Conservation (phyloP, 2,888 invertebrate species). For the Drosophila incognita region DNA sequence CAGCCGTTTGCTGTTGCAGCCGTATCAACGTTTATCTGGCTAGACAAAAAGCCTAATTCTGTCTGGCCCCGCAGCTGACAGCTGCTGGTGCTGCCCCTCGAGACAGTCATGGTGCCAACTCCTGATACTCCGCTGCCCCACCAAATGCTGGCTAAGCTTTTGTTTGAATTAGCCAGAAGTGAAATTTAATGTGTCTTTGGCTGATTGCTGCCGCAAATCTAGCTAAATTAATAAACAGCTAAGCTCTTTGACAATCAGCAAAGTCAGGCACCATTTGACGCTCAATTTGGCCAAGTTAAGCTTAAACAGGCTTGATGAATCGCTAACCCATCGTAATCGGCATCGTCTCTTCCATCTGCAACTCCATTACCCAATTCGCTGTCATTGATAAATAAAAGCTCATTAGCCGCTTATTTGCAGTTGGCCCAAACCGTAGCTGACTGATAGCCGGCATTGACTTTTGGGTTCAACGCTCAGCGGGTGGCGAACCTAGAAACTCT, state of each 20-base stretch:
- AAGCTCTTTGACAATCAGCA: slow-evolving; percentile 53
- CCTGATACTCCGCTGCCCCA: neutral
- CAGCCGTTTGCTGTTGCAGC: slow-evolving; percentile 50
- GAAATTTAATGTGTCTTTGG: slow-evolving; percentile 66
- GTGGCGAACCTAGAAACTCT: slow-evolving; percentile 24
- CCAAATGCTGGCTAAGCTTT: slow-evolving; percentile 13
- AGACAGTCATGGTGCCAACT: slow-evolving; percentile 12
- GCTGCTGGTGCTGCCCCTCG: slow-evolving; percentile 24
- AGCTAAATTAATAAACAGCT: slow-evolving; percentile 74
- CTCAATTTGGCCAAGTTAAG: slow-evolving; percentile 58
- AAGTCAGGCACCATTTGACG: slow-evolving; percentile 68
- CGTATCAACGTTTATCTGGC: slow-evolving; percentile 65
- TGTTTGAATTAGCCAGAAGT: slow-evolving; percentile 64
- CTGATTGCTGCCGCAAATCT: slow-evolving; percentile 37
- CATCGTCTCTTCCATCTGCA: slow-evolving; percentile 1
- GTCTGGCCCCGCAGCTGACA: slow-evolving; percentile 75
- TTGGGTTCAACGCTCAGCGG: slow-evolving; percentile 61
- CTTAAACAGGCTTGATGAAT: slow-evolving; percentile 48
- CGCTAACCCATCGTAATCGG: neutral
- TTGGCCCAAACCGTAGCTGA: slow-evolving; percentile 48
- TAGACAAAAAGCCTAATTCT: slow-evolving; percentile 76
- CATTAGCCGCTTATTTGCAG: slow-evolving; percentile 63
- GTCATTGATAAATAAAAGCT: slow-evolving; percentile 80
- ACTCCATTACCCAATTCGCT: slow-evolving; percentile 27
- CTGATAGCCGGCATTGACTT: slow-evolving; percentile 69